Evolutionary conservation across 2,113 vertebrate species (phyloP).

Genomic region (Python bivittatus): DNA sequence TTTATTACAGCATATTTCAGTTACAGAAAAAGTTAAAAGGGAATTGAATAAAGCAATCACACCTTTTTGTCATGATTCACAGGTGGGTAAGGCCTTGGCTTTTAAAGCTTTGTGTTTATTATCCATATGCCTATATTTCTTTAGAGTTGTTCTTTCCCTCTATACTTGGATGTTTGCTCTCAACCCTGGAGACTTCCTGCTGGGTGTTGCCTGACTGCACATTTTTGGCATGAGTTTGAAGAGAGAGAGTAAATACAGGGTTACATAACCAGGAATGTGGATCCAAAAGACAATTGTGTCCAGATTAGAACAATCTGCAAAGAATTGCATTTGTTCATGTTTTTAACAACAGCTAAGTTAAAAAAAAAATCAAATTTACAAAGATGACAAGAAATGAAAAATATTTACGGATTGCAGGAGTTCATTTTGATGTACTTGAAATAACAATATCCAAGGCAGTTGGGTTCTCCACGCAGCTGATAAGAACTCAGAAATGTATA

Average conservation of each 20-base stretch:
- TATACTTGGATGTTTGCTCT: slow-evolving; percentile 16
- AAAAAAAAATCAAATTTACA: not conserved
- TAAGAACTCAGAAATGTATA: not conserved
- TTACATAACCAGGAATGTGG: not conserved
- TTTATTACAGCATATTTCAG: slow-evolving; percentile 26
- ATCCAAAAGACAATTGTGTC: not conserved
- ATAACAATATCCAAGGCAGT: not conserved
- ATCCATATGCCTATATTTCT: not conserved
- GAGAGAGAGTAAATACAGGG: not conserved
- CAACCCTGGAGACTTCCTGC: not conserved
- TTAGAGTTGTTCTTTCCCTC: not conserved
- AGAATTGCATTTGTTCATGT: not conserved
- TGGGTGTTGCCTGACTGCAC: slow-evolving; percentile 19
- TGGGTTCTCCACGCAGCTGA: not conserved
- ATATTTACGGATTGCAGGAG: not conserved
- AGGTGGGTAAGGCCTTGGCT: not conserved
- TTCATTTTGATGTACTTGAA: not conserved
- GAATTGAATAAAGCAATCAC: slow-evolving; percentile 4
- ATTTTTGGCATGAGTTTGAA: slow-evolving; percentile 3
- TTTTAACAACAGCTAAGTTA: not conserved
- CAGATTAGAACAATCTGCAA: not conserved
- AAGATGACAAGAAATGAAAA: not conserved
- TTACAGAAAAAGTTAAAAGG: slow-evolving; percentile 12
- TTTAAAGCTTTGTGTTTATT: slow-evolving; percentile 9
- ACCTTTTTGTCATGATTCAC: not conserved